Percentiles rank a stretch among this genome's conserved stretches.
These are phyloP conservation scores for Rhinichthys osculus DNA, from an alignment of 2,797 vertebrate species.

Conservation along the genomic window DNA sequence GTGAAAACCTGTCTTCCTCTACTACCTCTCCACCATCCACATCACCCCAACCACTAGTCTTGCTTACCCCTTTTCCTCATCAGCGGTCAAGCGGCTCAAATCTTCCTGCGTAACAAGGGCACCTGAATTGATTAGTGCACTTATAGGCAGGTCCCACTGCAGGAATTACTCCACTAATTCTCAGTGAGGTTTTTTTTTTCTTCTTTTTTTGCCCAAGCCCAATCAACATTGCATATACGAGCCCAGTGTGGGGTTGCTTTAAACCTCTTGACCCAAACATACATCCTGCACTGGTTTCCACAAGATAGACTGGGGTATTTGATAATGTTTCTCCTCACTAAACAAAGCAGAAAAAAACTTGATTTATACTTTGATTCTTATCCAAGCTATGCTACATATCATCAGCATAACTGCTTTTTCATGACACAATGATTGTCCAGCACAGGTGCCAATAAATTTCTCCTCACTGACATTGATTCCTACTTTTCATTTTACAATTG, in stretches of 20 bases:
- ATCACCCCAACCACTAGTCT: slow-evolving; percentile 7
- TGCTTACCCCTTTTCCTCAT: slow-evolving; percentile 62
- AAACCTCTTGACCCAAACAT: slow-evolving; percentile 63
- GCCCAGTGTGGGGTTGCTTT: slow-evolving; percentile 71
- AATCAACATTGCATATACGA: slow-evolving; percentile 78
- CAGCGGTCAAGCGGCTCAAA: slow-evolving; percentile 80
- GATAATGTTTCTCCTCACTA: slow-evolving; percentile 47
- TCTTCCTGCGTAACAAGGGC: slow-evolving; percentile 75
- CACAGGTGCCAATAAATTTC: neutral
- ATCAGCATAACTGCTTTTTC: neutral
- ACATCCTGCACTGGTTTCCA: slow-evolving; percentile 38
- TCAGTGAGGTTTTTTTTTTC: slow-evolving; percentile 71
- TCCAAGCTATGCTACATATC: neutral
- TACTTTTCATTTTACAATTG: neutral
- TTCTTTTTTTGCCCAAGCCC: slow-evolving; percentile 71
- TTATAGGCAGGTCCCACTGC: slow-evolving; percentile 77
- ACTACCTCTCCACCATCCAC: slow-evolving; percentile 47
- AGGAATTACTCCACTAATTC: slow-evolving; percentile 82
- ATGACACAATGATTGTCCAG: neutral
- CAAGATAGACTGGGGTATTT: slow-evolving; percentile 31
- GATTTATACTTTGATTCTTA: neutral
- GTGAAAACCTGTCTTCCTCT: slow-evolving; percentile 61
- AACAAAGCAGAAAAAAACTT: neutral
- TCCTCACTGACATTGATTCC: neutral
- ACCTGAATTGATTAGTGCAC: slow-evolving; percentile 82